phyloP scores from a whole-genome alignment of 2,888 invertebrate species.

The Tuta absoluta region DNA sequence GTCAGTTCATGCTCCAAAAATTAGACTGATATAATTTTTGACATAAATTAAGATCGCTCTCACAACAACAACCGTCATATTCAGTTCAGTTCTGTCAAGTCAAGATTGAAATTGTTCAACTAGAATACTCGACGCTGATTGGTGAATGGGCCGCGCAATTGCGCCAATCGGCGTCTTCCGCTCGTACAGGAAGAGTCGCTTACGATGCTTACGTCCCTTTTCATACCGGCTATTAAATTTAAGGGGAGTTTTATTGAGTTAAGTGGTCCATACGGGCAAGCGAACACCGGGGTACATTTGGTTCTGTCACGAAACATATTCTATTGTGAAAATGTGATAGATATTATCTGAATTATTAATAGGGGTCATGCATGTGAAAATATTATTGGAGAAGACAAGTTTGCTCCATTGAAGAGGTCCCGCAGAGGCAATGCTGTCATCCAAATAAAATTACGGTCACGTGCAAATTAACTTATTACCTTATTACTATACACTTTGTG shows the following conservation, averaged over 20 bases:
- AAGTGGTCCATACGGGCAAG: constrained; percentile 72
- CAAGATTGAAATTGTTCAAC: constrained; percentile 37
- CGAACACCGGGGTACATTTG: not conserved
- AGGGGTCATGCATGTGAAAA: not conserved
- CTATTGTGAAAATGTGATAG: not conserved
- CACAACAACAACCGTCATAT: not conserved
- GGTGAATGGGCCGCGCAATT: constrained; percentile 75
- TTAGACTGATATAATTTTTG: too few species aligned
- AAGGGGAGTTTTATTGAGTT: constrained; percentile 79
- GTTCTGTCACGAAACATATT: not conserved
- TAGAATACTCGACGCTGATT: constrained; percentile 65
- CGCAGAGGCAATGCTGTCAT: too few species aligned
- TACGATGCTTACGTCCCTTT: constrained; percentile 63
- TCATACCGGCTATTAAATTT: constrained; percentile 77
- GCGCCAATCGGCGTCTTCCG: constrained; percentile 79
- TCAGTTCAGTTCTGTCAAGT: constrained; percentile 1
- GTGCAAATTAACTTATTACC: too few species aligned
- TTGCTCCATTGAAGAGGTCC: too few species aligned
- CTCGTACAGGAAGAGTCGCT: constrained; percentile 74
- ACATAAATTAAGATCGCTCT: too few species aligned
- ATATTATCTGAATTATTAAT: not conserved
- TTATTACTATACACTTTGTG: too few species aligned
- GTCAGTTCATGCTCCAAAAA: too few species aligned
- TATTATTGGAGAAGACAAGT: not conserved
- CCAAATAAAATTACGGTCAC: too few species aligned